phyloP scores from a whole-genome alignment of 2,797 vertebrate species.

The Myiothlypis chrysogaster region DNA sequence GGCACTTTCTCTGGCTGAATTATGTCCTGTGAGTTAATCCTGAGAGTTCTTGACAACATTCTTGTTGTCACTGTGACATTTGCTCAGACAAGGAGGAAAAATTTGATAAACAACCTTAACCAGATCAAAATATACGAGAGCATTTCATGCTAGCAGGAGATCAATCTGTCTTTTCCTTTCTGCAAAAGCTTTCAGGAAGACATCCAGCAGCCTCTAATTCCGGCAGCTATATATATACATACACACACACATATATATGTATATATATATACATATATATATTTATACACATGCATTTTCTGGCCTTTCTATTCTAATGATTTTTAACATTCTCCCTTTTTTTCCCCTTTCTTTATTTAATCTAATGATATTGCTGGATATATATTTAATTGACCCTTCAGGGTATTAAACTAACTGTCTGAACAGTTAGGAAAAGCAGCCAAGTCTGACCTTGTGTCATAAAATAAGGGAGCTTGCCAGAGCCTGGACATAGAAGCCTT shows the following conservation, averaged over 20 bases:
- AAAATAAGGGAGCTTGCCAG: constrained; percentile 14
- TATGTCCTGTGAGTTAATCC: not conserved
- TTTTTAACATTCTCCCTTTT: not conserved
- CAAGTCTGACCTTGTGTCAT: not conserved
- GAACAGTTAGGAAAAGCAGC: constrained; percentile 40
- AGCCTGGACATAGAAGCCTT: constrained; percentile 8
- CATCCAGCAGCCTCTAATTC: not conserved
- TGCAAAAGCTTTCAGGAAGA: not conserved
- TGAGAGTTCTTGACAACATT: not conserved
- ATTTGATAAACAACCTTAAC: not conserved
- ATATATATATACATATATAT: no score
- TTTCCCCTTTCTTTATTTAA: not conserved
- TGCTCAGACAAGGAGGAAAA: not conserved
- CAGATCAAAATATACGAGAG: not conserved
- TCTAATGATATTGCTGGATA: not conserved
- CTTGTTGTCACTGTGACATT: not conserved
- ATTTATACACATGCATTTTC: not conserved
- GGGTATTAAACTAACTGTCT: constrained; percentile 4
- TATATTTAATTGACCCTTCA: constrained; percentile 37
- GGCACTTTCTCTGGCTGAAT: not conserved
- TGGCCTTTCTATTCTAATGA: not conserved
- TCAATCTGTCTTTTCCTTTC: not conserved
- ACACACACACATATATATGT: not conserved
- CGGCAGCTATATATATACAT: not conserved
- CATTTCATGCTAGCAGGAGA: not conserved